Evolutionary conservation across 2,113 vertebrate species (phyloP).

Genomic region (Podiceps cristatus): DNA sequence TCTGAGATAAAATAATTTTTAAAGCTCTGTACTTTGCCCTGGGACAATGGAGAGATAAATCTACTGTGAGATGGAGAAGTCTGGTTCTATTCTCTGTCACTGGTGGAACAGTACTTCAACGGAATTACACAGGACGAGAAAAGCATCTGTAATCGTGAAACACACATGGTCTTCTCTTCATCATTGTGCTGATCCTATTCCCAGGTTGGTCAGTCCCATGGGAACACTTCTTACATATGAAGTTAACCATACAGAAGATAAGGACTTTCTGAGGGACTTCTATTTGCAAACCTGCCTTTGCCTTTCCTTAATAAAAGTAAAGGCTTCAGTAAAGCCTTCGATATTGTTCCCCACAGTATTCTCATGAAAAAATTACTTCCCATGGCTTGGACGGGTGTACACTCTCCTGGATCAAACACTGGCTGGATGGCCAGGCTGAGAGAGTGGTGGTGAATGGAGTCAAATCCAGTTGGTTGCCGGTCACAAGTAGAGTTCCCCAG

Average conservation of each 20-base stretch:
- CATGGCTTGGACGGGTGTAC: too few species aligned
- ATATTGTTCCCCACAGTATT: too few species aligned
- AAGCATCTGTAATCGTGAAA: background rate
- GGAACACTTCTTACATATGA: background rate
- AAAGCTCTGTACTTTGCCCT: background rate
- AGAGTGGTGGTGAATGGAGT: too few species aligned
- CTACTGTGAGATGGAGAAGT: background rate
- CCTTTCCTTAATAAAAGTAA: background rate
- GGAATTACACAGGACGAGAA: background rate
- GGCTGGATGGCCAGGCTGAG: too few species aligned
- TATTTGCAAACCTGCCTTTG: background rate
- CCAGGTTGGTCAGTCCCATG: background rate
- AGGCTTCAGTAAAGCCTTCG: too few species aligned
- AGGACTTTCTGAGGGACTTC: background rate
- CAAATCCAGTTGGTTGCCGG: too few species aligned
- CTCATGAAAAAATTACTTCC: too few species aligned
- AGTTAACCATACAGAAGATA: background rate
- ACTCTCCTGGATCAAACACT: too few species aligned
- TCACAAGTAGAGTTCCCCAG: too few species aligned
- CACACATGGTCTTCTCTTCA: background rate
- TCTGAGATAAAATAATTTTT: background rate
- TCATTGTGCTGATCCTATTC: background rate
- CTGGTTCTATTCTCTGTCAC: background rate
- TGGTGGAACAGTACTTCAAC: background rate
- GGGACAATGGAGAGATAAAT: background rate